Evolutionary conservation across 2,113 vertebrate species (phyloP).

Genomic region (Nasalis larvatus): DNA sequence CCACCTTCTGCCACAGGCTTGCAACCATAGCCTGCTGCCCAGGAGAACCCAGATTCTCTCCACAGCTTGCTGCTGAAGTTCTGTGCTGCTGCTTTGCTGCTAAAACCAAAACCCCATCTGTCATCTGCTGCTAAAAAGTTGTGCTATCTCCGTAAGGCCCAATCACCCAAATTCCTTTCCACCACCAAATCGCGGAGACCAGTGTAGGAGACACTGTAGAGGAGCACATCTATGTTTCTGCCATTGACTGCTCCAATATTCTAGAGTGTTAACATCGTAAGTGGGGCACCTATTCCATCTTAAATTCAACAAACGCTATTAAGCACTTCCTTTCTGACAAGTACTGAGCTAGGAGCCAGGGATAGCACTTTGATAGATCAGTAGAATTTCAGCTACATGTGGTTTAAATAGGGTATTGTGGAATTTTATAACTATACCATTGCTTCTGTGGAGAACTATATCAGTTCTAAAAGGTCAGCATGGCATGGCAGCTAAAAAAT

Average conservation of each 20-base stretch:
- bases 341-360: not conserved
- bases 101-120: not conserved
- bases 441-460: not conserved
- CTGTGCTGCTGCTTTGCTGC: not conserved
- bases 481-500: not conserved
- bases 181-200: not conserved
- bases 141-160: not conserved
- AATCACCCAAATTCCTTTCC: not conserved
- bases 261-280: fast-evolving
- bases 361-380: not conserved
- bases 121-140: not conserved
- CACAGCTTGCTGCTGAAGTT: not conserved
- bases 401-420: not conserved
- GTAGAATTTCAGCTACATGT: not conserved
- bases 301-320: not conserved
- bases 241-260: not conserved
- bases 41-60: not conserved
- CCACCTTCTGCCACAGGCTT: not conserved
- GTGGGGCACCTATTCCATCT: not conserved
- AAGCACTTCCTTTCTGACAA: not conserved
- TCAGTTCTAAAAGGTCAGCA: not conserved
- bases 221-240: not conserved
- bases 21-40: not conserved
- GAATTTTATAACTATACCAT: not conserved
- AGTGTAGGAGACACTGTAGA: not conserved